These are phyloP conservation scores for Euwallacea similis DNA, from an alignment of 1,140 invertebrate species.

Conservation along the genomic window DNA sequence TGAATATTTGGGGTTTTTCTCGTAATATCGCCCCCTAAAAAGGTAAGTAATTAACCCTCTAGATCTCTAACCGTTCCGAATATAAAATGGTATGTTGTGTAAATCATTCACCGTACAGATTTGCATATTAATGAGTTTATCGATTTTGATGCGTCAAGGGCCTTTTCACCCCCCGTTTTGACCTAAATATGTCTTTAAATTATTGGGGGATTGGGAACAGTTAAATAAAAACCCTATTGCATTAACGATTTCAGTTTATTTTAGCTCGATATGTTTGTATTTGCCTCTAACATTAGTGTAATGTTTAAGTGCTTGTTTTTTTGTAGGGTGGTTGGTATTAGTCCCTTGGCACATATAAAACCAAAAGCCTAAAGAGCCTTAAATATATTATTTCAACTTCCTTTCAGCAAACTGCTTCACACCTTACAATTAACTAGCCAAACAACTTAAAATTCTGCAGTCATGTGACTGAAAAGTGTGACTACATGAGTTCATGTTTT, in stretches of 20 bases:
- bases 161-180: conserved; percentile 30
- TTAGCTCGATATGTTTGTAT: conserved; percentile 11
- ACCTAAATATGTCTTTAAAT: conserved; percentile 28
- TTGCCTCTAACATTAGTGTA: not conserved
- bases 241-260: not conserved
- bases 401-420: too few species aligned
- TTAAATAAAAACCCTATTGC: not conserved
- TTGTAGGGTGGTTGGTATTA: too few species aligned
- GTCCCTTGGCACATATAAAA: too few species aligned
- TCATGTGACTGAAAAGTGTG: conserved; percentile 33
- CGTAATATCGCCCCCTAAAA: conserved; percentile 21
- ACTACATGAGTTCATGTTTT: conserved; percentile 5
- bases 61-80: too few species aligned
- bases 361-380: too few species aligned
- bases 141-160: conserved; percentile 26
- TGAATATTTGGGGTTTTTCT: conserved; percentile 30
- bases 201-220: conserved; percentile 8
- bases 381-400: too few species aligned
- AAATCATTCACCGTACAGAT: too few species aligned
- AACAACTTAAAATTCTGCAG: not conserved
- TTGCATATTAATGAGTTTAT: conserved; percentile 11
- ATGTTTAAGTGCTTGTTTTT: not conserved
- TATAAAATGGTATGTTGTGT: too few species aligned
- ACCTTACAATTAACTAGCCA: too few species aligned
- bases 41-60: conserved; percentile 20